phyloP scores from a whole-genome alignment of 2,113 vertebrate species.

The Paracanthobrama guichenoti region DNA sequence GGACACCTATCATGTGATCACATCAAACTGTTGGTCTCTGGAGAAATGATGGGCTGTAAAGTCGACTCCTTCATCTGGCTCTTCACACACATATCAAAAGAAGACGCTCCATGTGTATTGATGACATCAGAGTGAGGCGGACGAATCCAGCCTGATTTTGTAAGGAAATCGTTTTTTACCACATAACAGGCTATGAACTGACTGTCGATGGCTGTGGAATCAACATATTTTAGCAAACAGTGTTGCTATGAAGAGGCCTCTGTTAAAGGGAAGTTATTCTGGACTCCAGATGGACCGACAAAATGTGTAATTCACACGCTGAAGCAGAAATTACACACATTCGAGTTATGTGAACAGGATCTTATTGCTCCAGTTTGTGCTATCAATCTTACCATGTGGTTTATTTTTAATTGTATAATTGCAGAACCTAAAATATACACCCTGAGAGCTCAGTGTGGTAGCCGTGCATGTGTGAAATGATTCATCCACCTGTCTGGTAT shows the following conservation, averaged over 20 bases:
- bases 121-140: neutral
- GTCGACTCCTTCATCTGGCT: slow-evolving; percentile 6
- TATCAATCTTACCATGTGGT: slow-evolving; percentile 28
- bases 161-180: neutral
- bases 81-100: neutral
- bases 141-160: neutral
- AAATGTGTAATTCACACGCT: neutral
- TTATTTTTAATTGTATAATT: slow-evolving; percentile 38
- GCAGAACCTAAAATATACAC: slow-evolving; percentile 25
- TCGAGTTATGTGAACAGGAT: neutral
- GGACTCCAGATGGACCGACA: slow-evolving; percentile 44
- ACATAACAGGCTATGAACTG: neutral
- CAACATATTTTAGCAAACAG: slow-evolving; percentile 13
- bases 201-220: slow-evolving; percentile 2
- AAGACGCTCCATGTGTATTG: neutral
- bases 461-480: neutral
- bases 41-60: slow-evolving; percentile 2
- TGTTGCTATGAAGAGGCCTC: neutral
- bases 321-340: neutral
- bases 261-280: slow-evolving; percentile 23
- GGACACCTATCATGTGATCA: slow-evolving; percentile 8
- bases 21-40: neutral
- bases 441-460: neutral
- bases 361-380: slow-evolving; percentile 25
- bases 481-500: slow-evolving; percentile 14